Percentiles rank a stretch among this genome's conserved stretches.
phyloP scores from a whole-genome alignment of 1,140 invertebrate genomes.

The Acromyrmex echinatior region DNA sequence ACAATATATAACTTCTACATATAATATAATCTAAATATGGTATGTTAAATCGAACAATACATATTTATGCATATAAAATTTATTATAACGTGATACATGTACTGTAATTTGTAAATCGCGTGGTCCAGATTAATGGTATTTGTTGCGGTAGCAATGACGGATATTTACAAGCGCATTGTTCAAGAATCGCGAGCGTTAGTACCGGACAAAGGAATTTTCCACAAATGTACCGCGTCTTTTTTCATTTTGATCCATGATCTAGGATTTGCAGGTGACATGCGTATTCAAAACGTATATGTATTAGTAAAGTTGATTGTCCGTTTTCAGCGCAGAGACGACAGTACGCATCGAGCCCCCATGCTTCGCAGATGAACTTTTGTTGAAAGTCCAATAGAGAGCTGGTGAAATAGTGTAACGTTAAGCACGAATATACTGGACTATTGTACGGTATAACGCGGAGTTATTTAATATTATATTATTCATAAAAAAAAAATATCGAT shows the following conservation, averaged over 20 bases:
- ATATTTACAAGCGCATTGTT: neutral
- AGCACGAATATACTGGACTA: neutral
- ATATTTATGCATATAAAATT: constrained; percentile 7
- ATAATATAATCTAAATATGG: neutral
- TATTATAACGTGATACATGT: neutral
- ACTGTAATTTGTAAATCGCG: neutral
- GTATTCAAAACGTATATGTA: neutral
- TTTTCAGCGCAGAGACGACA: neutral
- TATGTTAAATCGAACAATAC: neutral
- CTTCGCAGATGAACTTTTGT: constrained; percentile 14
- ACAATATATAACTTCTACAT: neutral
- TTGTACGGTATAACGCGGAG: neutral
- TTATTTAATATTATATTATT: neutral
- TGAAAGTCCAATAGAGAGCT: constrained; percentile 18
- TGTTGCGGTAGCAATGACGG: neutral
- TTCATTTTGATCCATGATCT: constrained; percentile 11
- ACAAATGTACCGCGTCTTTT: neutral
- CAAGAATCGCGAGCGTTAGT: neutral
- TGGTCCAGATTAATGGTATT: neutral
- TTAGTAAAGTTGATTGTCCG: constrained; percentile 20
- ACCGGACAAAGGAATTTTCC: neutral
- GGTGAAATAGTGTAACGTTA: constrained; percentile 24
- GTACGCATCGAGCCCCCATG: neutral
- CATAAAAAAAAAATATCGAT: neutral
- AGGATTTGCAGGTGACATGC: neutral